Conservation (phyloP, 2,888 invertebrate species). For the Drosophila melanosoma region DNA sequence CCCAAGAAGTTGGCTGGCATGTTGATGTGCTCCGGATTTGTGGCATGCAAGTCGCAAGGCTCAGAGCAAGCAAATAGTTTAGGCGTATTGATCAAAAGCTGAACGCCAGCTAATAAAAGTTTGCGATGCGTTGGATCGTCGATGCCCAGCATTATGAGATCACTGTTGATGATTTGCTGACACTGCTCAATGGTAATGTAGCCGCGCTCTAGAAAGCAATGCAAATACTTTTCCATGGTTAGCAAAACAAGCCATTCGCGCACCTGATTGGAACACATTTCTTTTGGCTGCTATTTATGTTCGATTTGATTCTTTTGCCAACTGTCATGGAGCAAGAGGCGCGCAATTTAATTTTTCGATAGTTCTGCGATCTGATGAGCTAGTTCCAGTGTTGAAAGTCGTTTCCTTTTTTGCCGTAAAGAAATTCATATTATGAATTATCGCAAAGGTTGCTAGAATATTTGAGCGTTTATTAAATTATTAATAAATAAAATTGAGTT, state of each 20-base stretch:
- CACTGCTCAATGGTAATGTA: slow-evolving; percentile 45
- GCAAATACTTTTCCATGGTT: slow-evolving; percentile 59
- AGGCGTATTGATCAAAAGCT: slow-evolving; percentile 36
- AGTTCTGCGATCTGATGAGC: background rate
- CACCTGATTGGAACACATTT: slow-evolving; percentile 54
- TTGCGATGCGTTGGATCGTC: slow-evolving; percentile 38
- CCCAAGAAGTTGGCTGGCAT: background rate
- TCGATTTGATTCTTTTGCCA: background rate
- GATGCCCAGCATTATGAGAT: slow-evolving; percentile 52
- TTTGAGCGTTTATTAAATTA: background rate
- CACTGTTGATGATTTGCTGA: slow-evolving; percentile 36
- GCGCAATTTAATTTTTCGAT: slow-evolving; percentile 27
- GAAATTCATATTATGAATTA: background rate
- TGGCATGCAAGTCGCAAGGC: slow-evolving; percentile 32
- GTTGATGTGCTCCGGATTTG: background rate
- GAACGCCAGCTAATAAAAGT: slow-evolving; percentile 50
- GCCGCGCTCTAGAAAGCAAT: slow-evolving; percentile 33
- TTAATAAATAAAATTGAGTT: background rate
- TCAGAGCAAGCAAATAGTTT: slow-evolving; percentile 26
- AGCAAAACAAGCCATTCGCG: slow-evolving; percentile 60
- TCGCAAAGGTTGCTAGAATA: too few species aligned
- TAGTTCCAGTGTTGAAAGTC: background rate
- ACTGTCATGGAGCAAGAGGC: slow-evolving; percentile 16
- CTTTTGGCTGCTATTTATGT: background rate
- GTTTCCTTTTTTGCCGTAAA: too few species aligned